A percentile compares a stretch with the other conserved stretches of the same genome.
Evolutionary conservation across 2,888 invertebrate species (phyloP).

Genomic region (Anodontia alba): DNA sequence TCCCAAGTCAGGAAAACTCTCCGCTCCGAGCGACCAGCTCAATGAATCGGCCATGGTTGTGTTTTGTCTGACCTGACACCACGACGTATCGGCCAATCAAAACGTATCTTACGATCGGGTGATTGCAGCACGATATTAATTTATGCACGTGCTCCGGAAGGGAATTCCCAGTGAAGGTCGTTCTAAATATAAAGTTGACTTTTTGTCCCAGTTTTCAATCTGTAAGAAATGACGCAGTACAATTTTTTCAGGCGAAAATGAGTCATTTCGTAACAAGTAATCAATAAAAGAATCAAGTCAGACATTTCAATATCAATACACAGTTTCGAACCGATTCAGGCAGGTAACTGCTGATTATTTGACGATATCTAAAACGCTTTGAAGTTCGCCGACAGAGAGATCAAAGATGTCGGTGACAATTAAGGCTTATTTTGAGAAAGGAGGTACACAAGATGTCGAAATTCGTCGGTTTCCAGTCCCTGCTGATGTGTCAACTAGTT

Average conservation of each 20-base stretch:
- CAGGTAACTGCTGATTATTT: no score
- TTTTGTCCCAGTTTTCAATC: neutral
- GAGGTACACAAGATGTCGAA: slow-evolving; percentile 85
- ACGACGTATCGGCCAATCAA: slow-evolving; percentile 51
- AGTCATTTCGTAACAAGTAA: slow-evolving; percentile 2
- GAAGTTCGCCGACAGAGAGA: slow-evolving; percentile 1
- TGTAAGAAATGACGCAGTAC: slow-evolving; percentile 16
- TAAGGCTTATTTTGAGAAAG: slow-evolving; percentile 78
- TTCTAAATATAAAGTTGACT: slow-evolving; percentile 34
- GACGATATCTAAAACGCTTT: neutral
- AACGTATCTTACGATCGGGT: slow-evolving; percentile 56
- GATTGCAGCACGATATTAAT: slow-evolving; percentile 43
- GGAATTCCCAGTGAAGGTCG: slow-evolving; percentile 56
- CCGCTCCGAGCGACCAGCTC: slow-evolving; percentile 60
- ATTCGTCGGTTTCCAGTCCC: slow-evolving; percentile 88
- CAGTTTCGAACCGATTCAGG: neutral
- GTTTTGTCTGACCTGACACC: slow-evolving; percentile 52
- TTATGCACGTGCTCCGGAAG: slow-evolving; percentile 59
- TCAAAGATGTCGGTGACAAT: slow-evolving; percentile 80
- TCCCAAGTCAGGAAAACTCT: slow-evolving; percentile 72
- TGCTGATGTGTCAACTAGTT: slow-evolving; percentile 86
- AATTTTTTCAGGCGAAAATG: neutral
- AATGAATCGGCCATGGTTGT: slow-evolving; percentile 62
- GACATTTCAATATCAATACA: neutral
- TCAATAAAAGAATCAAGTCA: no score